Conservation (phyloP, 2,113 vertebrate genomes). For the Oryzias curvinotus region DNA sequence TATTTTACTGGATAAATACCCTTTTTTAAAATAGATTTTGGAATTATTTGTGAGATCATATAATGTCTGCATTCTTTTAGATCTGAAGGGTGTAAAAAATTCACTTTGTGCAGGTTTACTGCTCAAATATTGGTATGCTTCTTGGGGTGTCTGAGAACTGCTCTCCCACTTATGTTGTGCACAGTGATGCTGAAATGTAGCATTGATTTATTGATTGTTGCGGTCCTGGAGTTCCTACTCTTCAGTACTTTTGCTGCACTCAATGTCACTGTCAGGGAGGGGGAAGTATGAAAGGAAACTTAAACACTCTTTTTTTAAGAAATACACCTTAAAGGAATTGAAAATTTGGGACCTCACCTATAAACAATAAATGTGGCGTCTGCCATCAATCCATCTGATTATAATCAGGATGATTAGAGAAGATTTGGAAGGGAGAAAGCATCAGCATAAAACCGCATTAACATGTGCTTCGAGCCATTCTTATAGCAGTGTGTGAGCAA, state of each 20-base stretch:
- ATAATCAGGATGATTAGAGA: too few species aligned
- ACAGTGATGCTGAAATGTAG: conserved; percentile 19
- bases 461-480: too few species aligned
- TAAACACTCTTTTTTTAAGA: too few species aligned
- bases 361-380: too few species aligned
- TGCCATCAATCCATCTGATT: too few species aligned
- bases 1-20: conserved; percentile 17
- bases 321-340: too few species aligned
- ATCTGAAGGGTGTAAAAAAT: not conserved
- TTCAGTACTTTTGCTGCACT: conserved; percentile 7
- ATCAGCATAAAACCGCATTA: too few species aligned
- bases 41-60: conserved; percentile 27
- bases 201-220: conserved; percentile 40
- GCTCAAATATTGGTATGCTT: conserved; percentile 47
- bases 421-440: too few species aligned
- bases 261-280: not conserved
- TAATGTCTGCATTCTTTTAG: conserved; percentile 23
- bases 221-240: conserved; percentile 11
- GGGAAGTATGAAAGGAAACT: not conserved
- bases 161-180: conserved; percentile 26
- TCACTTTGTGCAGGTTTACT: conserved; percentile 38
- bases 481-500: too few species aligned
- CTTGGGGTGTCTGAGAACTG: conserved; percentile 32
- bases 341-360: too few species aligned
- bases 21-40: conserved; percentile 2